phyloP scores from a whole-genome alignment of 2,113 vertebrate species.

The Butorides virescens region DNA sequence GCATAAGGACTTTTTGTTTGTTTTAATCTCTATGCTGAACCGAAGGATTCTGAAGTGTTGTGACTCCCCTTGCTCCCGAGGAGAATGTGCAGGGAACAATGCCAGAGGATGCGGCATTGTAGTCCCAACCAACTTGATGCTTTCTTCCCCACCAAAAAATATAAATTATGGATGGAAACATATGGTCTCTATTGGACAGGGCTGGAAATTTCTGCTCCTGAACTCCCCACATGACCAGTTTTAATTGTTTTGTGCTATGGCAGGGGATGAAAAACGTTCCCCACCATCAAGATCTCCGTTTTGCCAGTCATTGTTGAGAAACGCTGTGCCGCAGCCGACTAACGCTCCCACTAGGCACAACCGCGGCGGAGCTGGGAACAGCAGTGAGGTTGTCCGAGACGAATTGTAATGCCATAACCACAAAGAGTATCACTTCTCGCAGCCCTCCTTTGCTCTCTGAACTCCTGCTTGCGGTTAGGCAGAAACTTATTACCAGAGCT shows the following conservation, averaged over 20 bases:
- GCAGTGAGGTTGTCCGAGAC: background rate
- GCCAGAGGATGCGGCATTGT: slow-evolving; percentile 15
- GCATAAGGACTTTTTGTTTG: slow-evolving; percentile 57
- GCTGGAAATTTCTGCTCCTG: slow-evolving; percentile 34
- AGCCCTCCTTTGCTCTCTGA: background rate
- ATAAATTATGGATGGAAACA: slow-evolving; percentile 41
- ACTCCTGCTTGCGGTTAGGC: background rate
- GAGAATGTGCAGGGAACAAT: background rate
- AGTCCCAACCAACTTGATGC: background rate
- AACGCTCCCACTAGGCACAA: background rate
- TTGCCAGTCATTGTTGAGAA: slow-evolving; percentile 58
- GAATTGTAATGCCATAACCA: background rate
- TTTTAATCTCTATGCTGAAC: slow-evolving; percentile 38
- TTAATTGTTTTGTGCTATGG: slow-evolving; percentile 8
- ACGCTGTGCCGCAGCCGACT: rapidly evolving
- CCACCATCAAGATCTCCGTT: background rate
- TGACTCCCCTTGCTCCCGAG: background rate
- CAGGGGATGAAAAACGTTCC: background rate
- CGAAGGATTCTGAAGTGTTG: slow-evolving; percentile 8
- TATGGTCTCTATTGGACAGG: slow-evolving; percentile 7
- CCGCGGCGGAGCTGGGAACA: background rate
- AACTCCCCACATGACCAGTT: background rate
- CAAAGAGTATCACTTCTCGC: background rate
- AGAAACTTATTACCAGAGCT: background rate
- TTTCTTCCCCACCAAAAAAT: background rate